A percentile compares a stretch with the other conserved stretches of the same genome.
Conservation (phyloP, 2,797 vertebrate species). For the Macropodus opercularis region DNA sequence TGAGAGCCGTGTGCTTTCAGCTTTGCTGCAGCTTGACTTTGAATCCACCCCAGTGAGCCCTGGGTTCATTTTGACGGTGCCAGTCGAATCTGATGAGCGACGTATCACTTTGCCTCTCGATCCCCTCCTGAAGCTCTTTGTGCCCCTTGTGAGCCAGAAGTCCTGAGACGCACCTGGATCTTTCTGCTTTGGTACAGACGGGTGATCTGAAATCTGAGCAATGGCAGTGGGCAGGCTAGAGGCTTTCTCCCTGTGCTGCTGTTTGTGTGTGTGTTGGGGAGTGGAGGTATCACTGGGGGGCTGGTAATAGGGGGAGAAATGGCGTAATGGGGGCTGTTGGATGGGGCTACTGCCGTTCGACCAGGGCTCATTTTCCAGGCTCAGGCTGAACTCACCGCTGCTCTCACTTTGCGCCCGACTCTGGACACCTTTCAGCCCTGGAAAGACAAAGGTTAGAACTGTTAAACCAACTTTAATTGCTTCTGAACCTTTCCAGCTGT, state of each 20-base stretch:
- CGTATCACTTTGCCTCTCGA: constrained; percentile 60
- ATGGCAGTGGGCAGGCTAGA: constrained; percentile 18
- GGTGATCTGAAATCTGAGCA: constrained; percentile 26
- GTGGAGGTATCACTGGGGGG: constrained; percentile 76
- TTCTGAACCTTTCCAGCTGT: neutral
- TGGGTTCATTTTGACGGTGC: constrained; percentile 33
- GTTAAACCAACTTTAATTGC: too few relatives aligned
- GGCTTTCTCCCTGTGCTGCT: constrained; percentile 71
- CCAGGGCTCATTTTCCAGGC: constrained; percentile 90
- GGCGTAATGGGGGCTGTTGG: constrained; percentile 81
- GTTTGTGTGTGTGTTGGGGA: constrained; percentile 81
- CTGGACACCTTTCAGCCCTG: constrained; percentile 76
- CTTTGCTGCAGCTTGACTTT: constrained; percentile 44
- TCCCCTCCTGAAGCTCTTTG: constrained; percentile 69
- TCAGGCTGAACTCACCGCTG: constrained; percentile 91
- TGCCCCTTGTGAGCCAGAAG: constrained; percentile 71
- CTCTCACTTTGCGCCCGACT: constrained; percentile 93
- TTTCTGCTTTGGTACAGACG: constrained; percentile 47
- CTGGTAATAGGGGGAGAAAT: constrained; percentile 67
- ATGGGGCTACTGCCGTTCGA: constrained; percentile 92
- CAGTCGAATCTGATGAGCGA: constrained; percentile 63
- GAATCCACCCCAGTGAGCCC: constrained; percentile 28
- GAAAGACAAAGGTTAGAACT: constrained; percentile 8
- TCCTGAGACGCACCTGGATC: constrained; percentile 55
- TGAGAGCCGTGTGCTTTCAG: constrained; percentile 44